Evolutionary conservation across 2,888 invertebrate species (phyloP).

Genomic region (Autographa pulchrina): DNA sequence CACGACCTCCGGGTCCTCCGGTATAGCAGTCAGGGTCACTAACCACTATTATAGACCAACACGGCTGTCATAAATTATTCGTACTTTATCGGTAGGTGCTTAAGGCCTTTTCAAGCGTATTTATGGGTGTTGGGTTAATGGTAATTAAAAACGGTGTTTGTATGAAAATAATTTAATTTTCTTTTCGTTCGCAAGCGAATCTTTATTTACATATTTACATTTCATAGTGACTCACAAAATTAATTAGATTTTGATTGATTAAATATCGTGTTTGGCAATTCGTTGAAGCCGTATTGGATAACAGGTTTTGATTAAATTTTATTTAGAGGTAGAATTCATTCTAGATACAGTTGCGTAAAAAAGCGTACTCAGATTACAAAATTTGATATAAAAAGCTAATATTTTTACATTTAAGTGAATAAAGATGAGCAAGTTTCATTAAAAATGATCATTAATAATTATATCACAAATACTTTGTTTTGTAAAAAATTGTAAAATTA

Average conservation of each 20-base stretch:
- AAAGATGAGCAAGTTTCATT: no score
- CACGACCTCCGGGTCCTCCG: no score
- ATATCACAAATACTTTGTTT: not conserved
- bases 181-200: conserved; percentile 45
- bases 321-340: not conserved
- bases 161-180: conserved; percentile 74
- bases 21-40: no score
- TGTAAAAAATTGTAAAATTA: not conserved
- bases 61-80: no score
- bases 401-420: no score
- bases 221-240: conserved; percentile 10
- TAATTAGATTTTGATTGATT: not conserved
- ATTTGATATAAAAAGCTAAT: no score
- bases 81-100: not conserved
- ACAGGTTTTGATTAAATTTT: not conserved
- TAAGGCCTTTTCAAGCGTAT: not conserved
- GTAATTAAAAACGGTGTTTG: conserved; percentile 33
- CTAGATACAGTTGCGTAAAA: not conserved
- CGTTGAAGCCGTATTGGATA: not conserved
- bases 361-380: not conserved
- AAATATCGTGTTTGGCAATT: not conserved
- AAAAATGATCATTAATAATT: no score
- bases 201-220: conserved; percentile 67
- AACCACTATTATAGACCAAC: no score
- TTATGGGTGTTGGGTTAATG: conserved; percentile 2